These are phyloP conservation scores for Holacanthella duospinosa DNA, from an alignment of 2,888 invertebrate species.

Conservation along the genomic window DNA sequence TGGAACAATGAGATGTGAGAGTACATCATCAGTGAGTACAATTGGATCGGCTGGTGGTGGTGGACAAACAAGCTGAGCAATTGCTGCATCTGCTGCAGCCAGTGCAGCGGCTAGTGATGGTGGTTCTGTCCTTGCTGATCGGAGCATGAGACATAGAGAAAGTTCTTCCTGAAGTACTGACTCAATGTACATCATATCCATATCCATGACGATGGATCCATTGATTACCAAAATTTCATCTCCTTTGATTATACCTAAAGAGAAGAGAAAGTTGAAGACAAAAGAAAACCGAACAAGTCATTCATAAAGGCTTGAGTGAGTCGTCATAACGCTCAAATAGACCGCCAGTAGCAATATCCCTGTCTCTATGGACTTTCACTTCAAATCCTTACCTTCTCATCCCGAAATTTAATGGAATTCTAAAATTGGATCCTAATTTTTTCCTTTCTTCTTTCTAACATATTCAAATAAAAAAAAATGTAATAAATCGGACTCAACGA, in stretches of 20 bases:
- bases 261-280: too few relatives aligned
- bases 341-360: too few relatives aligned
- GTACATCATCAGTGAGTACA: conserved; percentile 88
- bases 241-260: conserved; percentile 79
- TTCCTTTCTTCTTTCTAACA: too few relatives aligned
- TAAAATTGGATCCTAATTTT: too few relatives aligned
- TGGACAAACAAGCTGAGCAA: conserved; percentile 66
- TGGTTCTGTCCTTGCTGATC: conserved; percentile 72
- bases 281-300: too few relatives aligned
- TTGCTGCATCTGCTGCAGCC: conserved; percentile 36
- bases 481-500: too few relatives aligned
- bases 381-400: too few relatives aligned
- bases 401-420: too few relatives aligned
- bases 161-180: conserved; percentile 90
- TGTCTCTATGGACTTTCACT: too few relatives aligned
- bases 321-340: too few relatives aligned
- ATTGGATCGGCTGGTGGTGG: conserved; percentile 91
- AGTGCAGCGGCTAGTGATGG: conserved; percentile 47
- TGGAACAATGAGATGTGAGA: conserved; percentile 90
- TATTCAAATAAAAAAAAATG: too few relatives aligned
- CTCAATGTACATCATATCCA: conserved; percentile 99
- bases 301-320: too few relatives aligned
- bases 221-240: conserved; percentile 99
- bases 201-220: conserved; percentile 91
- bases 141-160: conserved; percentile 92